A percentile compares a stretch with the other conserved stretches of the same genome.
Conservation (phyloP, 1,140 invertebrate species). For the Atta colombica region DNA sequence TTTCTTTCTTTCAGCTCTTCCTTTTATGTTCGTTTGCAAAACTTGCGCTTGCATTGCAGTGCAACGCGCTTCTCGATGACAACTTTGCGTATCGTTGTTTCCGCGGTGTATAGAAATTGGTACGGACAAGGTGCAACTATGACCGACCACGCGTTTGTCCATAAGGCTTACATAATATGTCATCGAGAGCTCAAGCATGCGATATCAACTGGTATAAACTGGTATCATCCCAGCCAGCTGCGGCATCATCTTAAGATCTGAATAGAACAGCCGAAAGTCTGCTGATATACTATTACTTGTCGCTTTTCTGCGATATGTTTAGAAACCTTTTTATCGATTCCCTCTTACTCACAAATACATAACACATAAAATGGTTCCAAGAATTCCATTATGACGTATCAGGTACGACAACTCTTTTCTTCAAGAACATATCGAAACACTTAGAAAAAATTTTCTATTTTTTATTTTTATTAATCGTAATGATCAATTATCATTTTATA, state of each 20-base stretch:
- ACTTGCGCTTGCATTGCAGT: neutral
- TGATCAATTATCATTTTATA: neutral
- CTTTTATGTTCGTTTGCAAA: neutral
- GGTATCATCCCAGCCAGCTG: neutral
- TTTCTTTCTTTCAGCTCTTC: neutral
- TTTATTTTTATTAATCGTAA: neutral
- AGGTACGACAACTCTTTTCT: neutral
- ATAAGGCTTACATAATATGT: neutral
- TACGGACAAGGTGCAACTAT: conserved; percentile 7
- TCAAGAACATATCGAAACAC: neutral
- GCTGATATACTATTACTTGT: conserved; percentile 5
- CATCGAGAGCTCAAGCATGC: neutral
- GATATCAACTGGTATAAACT: conserved; percentile 33
- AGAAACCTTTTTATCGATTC: neutral
- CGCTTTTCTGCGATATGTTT: neutral
- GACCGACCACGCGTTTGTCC: neutral
- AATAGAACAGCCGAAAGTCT: conserved; percentile 19
- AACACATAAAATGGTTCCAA: neutral
- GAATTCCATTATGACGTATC: neutral
- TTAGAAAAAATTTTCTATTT: neutral
- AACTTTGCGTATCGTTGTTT: conserved; percentile 30
- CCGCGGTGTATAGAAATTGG: conserved; percentile 1
- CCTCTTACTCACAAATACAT: neutral
- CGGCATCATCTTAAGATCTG: neutral
- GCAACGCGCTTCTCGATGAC: neutral